Evolutionary conservation across 2,797 vertebrate species (phyloP), one percentile per base, ranked within the genome.

Genomic region (Protonibea diacanthus): DNA sequence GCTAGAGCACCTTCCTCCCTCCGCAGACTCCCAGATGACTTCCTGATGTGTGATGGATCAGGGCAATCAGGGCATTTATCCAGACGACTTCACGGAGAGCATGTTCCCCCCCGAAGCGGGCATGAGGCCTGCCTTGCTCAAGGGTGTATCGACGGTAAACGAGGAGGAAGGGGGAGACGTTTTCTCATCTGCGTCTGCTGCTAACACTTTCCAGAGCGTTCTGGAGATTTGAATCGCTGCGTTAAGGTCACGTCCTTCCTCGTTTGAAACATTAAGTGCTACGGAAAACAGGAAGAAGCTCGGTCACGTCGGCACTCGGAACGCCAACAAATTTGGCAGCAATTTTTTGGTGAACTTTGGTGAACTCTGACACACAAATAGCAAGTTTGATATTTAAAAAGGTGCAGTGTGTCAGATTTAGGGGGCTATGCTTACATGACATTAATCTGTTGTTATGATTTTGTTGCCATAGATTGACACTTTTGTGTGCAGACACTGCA

Each of bases 31-130:
- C 79, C 83, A 71, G 79, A 91, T 84, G 76, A 86, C 56, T 86
- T 83, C 84, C 87, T 80, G 86, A 87, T 83, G 90, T 52, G 65
- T 76, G 86, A 82, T 59, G 80, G 72, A 87, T 86, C 38, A 66
- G 76, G 42, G 69, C 12, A 56, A 45, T 44, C 2, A 38, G 33
- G 33, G 38, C 15, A n/a, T 75, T 73, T 51, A 70, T 71, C 42
- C 66, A 66, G 63, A 74, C 56, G 11, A 11, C 64, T 57, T 83
- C 57, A 74, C 8, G 0, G 20, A 49, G 74, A 74, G 68, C 63
- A 20, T 11, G 29, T 23, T 45, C 33, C 33, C 33, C 33, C 8
- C 7, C 33, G 70, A 11, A n/a, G 4, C 7, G 3, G 18, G 18
- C 20, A 3, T 57, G 52, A 58, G 6, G 14, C 47, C 1, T 47